phyloP scores from a whole-genome alignment of 2,888 invertebrate species.

The Protula sp. region DNA sequence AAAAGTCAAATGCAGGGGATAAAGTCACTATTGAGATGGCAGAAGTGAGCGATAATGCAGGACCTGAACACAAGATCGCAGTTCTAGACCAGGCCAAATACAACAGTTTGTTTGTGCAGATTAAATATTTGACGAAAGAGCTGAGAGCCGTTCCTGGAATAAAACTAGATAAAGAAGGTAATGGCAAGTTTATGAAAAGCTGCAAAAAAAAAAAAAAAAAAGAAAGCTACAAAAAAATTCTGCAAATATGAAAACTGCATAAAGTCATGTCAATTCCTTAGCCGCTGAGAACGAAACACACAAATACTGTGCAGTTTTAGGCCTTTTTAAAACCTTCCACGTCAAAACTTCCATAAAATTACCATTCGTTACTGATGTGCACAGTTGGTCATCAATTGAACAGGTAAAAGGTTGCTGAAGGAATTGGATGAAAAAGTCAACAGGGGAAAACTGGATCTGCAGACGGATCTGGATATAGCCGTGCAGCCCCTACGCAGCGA shows the following conservation, averaged over 20 bases:
- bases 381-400: no score
- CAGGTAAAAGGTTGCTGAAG: not conserved
- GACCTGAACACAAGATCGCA: no score
- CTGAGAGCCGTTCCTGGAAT: not conserved
- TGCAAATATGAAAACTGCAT: not conserved
- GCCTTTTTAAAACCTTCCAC: not conserved
- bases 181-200: not conserved
- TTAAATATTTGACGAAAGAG: not conserved
- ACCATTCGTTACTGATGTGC: no score
- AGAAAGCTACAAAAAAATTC: no score
- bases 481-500: constrained; percentile 41
- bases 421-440: not conserved
- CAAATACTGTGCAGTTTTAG: no score
- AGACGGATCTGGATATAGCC: constrained; percentile 35
- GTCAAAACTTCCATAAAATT: no score
- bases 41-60: no score
- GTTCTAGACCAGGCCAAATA: not conserved
- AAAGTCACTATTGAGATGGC: not conserved
- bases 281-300: no score
- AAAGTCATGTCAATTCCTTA: no score
- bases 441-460: constrained; percentile 2
- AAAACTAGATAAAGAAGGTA: not conserved
- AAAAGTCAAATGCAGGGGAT: not conserved
- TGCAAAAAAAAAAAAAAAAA: not conserved
- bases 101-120: not conserved